A percentile compares a stretch with the other conserved stretches of the same genome.
phyloP scores from a whole-genome alignment of 2,888 invertebrate genomes.

The Camponotus fellah region DNA sequence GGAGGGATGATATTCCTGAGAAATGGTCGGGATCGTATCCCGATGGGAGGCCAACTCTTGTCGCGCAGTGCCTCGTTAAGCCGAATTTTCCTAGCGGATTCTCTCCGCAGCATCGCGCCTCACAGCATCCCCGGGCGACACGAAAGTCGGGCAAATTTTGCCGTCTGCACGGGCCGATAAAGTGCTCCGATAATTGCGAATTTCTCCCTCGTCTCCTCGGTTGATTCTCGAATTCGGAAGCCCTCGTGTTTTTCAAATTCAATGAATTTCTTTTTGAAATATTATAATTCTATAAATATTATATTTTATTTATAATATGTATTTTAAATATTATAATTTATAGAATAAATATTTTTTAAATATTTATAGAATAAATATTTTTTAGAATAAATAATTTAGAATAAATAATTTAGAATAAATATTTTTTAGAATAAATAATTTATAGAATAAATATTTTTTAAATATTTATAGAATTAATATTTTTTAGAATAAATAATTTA shows the following conservation, averaged over 20 bases:
- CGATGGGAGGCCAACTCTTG: conserved; percentile 68
- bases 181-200: conserved; percentile 47
- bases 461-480: too few relatives aligned
- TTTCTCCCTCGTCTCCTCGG: not conserved
- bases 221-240: not conserved
- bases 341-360: too few relatives aligned
- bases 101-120: conserved; percentile 41
- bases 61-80: conserved; percentile 71
- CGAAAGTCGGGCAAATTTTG: conserved; percentile 60
- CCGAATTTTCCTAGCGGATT: conserved; percentile 65
- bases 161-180: conserved; percentile 42
- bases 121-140: conserved; percentile 42
- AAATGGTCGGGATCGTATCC: conserved; percentile 64
- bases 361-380: too few relatives aligned
- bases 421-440: too few relatives aligned
- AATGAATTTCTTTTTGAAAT: not conserved
- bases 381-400: too few relatives aligned
- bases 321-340: too few relatives aligned
- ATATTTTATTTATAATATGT: too few relatives aligned
- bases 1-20: conserved; percentile 71
- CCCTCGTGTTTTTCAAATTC: not conserved
- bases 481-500: too few relatives aligned
- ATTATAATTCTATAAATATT: too few relatives aligned
- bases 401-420: too few relatives aligned
- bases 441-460: too few relatives aligned